These are phyloP conservation scores for Hyles vespertilio DNA, from an alignment of 1,140 invertebrate genomes.

Conservation along the genomic window DNA sequence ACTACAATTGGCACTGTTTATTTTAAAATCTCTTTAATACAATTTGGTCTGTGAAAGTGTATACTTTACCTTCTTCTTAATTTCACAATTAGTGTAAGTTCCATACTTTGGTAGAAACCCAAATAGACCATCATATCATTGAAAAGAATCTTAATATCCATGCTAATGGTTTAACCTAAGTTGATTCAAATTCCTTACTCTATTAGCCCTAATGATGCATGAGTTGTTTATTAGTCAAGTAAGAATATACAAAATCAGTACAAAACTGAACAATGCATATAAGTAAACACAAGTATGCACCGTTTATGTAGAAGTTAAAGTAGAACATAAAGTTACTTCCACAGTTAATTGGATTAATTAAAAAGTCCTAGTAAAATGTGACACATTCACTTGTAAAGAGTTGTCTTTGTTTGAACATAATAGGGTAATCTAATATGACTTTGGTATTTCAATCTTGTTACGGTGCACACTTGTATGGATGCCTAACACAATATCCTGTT, in stretches of 20 bases:
- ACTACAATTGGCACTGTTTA: slow-evolving; percentile 33
- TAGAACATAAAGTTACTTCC: background rate
- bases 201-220: too few species aligned
- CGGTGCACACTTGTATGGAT: slow-evolving; percentile 53
- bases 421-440: slow-evolving; percentile 64
- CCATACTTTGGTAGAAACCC: too few species aligned
- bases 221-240: too few species aligned
- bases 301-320: too few species aligned
- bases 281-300: too few species aligned
- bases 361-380: background rate
- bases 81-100: background rate
- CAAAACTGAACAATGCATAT: too few species aligned
- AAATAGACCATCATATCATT: too few species aligned
- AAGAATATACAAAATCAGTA: too few species aligned
- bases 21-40: slow-evolving; percentile 27
- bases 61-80: slow-evolving; percentile 62
- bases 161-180: too few species aligned
- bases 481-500: slow-evolving; percentile 53
- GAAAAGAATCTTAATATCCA: too few species aligned
- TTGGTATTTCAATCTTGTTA: slow-evolving; percentile 70
- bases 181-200: too few species aligned
- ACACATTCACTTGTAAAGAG: slow-evolving; percentile 30
- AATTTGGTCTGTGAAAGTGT: slow-evolving; percentile 41
- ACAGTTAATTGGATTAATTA: too few species aligned
- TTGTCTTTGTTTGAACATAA: slow-evolving; percentile 36